A percentile compares a stretch with the other conserved stretches of the same genome.
These are phyloP conservation scores for Mnemiopsis leidyi DNA, from an alignment of 37 sponge, comb jelly and placozoan species.

Conservation along the genomic window DNA sequence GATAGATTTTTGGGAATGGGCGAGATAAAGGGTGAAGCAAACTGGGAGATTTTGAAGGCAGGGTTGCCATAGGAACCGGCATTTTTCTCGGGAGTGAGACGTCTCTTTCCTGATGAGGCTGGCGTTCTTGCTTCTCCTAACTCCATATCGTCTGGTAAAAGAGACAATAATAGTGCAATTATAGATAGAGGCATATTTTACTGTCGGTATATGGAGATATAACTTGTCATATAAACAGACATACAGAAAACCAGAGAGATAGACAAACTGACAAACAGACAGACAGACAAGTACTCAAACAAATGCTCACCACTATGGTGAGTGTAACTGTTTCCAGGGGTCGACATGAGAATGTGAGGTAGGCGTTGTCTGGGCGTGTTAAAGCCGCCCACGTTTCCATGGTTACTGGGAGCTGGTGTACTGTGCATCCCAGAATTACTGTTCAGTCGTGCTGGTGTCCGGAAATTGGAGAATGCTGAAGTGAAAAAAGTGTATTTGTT, in stretches of 20 bases:
- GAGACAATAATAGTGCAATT: background rate
- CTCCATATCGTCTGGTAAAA: background rate
- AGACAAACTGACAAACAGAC: no score
- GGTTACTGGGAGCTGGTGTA: background rate
- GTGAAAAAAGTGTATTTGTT: background rate
- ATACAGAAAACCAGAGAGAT: no score
- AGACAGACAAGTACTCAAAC: no score
- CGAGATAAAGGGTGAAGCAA: constrained; percentile 25
- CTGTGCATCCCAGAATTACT: background rate
- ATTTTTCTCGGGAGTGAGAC: constrained; percentile 24
- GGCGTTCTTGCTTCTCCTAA: constrained; percentile 8
- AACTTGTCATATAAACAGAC: no score
- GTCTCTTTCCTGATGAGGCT: background rate
- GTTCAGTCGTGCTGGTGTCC: constrained; percentile 7
- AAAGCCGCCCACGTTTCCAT: background rate
- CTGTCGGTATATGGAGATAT: no score
- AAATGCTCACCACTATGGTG: background rate
- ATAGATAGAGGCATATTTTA: background rate
- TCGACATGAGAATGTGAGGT: background rate
- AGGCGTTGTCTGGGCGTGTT: background rate
- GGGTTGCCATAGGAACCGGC: no score
- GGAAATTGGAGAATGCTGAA: background rate
- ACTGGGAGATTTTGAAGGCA: constrained; percentile 14
- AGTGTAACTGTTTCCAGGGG: constrained; percentile 5
- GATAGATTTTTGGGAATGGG: constrained; percentile 15